Base-by-base conservation (phyloP, 1,140 invertebrate species). In the Eriocheir sinensis region DNA sequence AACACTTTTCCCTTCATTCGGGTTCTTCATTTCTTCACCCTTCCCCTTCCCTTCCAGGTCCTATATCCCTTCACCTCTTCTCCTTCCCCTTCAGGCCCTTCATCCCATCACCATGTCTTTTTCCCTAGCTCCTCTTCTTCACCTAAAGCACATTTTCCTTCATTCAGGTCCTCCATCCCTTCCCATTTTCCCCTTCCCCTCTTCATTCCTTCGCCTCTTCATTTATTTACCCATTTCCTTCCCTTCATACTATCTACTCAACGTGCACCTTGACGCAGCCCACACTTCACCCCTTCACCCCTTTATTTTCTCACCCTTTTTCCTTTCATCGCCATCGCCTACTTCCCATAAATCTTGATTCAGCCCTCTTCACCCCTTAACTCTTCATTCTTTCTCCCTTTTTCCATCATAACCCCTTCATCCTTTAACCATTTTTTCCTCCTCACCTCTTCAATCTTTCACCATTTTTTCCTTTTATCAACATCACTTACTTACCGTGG, bases 211-310 rank as follows among this genome's bases (percentile, higher is more conserved):
- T n/a, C n/a, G n/a, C n/a, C n/a, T 15, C 44, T 48, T 48, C 44
- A 53, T 72, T 72, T 21, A 72, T 72, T 12, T n/a, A 21, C 60
- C 60, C 1, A 0, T 48, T 48, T 48, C 4, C 44, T 48, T 15
- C 44, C 44, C 44, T 48, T 48, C 44, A 4, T 4, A 48, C 44
- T 48, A 48, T 48, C 44, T 48, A 48, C 15, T 48, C 15, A 48
- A 48, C 44, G 4, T 48, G 4, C 12, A 99, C 98, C 96, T 99
- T 98, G 95, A 99, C 97, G 96, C 98, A 98, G 4, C 98, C 98
- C 38, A 98, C 98, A n/a, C n/a, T n/a, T n/a, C n/a, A n/a, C n/a
- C n/a, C n/a, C n/a, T n/a, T n/a, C n/a, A n/a, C n/a, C n/a, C n/a
- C n/a, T n/a, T n/a, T n/a, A n/a, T n/a, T n/a, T n/a, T n/a, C n/a